Evolutionary conservation across 2,797 vertebrate species (phyloP).

Genomic region (Acropternis orthonyx): DNA sequence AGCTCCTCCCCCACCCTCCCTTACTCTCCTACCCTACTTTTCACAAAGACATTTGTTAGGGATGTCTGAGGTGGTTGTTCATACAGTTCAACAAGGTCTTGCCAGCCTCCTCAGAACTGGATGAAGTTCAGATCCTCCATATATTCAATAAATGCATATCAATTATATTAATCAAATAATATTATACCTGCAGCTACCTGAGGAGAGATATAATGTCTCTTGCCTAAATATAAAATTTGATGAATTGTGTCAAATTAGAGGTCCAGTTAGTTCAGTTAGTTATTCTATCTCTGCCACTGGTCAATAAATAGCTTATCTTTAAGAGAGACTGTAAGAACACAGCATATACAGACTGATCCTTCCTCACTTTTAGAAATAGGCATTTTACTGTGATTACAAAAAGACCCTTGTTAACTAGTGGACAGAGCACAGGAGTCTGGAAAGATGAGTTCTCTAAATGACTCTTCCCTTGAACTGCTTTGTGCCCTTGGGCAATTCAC

Average conservation of each 20-base stretch:
- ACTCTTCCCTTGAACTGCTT: slow-evolving; percentile 11
- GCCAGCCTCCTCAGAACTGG: not conserved
- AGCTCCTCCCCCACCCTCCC: not conserved
- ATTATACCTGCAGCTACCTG: not conserved
- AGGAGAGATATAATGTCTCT: not conserved
- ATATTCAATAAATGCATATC: not conserved
- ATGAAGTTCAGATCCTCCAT: not conserved
- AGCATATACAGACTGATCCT: not conserved
- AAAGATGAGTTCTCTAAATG: slow-evolving; percentile 1
- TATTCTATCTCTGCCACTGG: not conserved
- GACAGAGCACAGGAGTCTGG: not conserved
- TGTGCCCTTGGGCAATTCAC: not conserved
- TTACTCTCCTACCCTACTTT: not conserved
- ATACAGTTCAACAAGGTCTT: not conserved
- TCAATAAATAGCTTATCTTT: not conserved
- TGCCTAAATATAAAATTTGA: not conserved
- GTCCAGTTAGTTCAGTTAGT: not conserved
- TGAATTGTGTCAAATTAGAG: not conserved
- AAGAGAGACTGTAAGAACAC: not conserved
- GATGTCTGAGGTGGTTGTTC: not conserved
- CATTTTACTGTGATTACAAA: not conserved
- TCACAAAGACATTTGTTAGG: not conserved
- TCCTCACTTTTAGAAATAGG: not conserved
- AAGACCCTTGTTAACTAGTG: not conserved
- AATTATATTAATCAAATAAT: not conserved